Percentiles rank a stretch among this genome's conserved stretches.
Conservation (phyloP, 1,140 invertebrate species). For the Pristionchus pacificus region DNA sequence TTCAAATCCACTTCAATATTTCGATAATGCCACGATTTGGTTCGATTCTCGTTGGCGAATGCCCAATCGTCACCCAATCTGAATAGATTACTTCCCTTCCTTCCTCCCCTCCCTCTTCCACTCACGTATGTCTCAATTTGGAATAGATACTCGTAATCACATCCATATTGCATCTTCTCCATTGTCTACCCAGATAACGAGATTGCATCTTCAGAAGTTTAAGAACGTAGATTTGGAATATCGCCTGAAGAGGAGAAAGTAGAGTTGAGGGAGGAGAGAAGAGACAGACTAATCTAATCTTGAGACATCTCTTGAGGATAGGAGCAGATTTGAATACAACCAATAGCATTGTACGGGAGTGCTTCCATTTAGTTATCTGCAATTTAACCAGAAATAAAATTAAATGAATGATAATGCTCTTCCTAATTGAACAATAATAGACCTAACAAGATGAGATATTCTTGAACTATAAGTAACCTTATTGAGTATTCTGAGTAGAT, state of each 20-base stretch:
- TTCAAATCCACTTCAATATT: conserved; percentile 90
- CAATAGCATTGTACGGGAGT: conserved; percentile 98
- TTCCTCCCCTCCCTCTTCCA: not conserved
- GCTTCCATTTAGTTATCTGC: conserved; percentile 69
- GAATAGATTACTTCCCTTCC: conserved; percentile 9
- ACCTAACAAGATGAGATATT: no score
- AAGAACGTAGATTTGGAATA: conserved; percentile 96
- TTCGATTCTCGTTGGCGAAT: conserved; percentile 96
- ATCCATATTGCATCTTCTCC: conserved; percentile 99
- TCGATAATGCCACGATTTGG: conserved; percentile 96
- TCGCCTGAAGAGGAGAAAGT: conserved; percentile 73
- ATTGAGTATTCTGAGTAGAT: conserved; percentile 70
- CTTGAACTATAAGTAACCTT: no score
- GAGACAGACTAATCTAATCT: conserved; percentile 62
- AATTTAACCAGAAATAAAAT: not conserved
- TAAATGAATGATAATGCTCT: not conserved
- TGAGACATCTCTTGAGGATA: conserved; percentile 89
- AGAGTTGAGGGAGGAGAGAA: not conserved
- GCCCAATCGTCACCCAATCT: conserved; percentile 98
- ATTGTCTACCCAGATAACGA: conserved; percentile 94
- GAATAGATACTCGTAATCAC: conserved; percentile 98
- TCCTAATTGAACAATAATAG: no score
- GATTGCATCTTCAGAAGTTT: conserved; percentile 99
- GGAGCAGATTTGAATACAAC: conserved; percentile 99
- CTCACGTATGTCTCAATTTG: conserved; percentile 74